Base-by-base conservation (phyloP, 2,113 vertebrate species). In the Calidris pugnax region DNA sequence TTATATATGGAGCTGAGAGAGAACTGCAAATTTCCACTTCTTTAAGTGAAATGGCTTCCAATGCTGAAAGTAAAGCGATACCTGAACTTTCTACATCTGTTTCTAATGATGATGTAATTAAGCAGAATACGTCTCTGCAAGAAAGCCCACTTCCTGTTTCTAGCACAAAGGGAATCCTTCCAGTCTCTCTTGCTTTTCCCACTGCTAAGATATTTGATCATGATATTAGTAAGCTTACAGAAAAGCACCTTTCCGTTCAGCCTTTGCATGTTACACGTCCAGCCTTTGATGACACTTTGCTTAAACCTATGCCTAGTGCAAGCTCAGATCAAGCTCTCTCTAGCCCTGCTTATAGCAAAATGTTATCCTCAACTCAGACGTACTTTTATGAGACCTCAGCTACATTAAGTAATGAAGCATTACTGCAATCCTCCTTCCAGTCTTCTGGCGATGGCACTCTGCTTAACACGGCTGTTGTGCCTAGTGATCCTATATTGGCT, bases 271-370 rank as follows among this genome's bases (percentile, higher is more conserved):
- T 96, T 96, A 78, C 96, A 68, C 97, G 98, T 96, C 97, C 97
- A 97, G 96, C 97, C 90, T 95, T 96, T 95, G 97, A 96, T 89
- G 98, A 97, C 77, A 94, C 96, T 95, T 97, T 88, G 90, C 98
- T 98, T 98, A 98, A 95, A 72, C 82, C 96, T 94, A 9, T 94
- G 93, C 96, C 96, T 98, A 97, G 96, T 91, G 95, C 97, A 91
- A 97, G 81, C 93, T 95, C 98, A 97, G 96, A 96, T 93, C 95
- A 97, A 96, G 87, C 96, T 77, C 50, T 95, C 92, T 96, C 98
- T 98, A 88, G 92, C 94, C 96, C 96, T 96, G 95, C 97, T 98
- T 97, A 96, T 98, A 98, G 96, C 89, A 96, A 98, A 95, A 93
- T 57, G 45, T 96, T 98, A 24, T 75, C 97, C 96, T 97, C 98